Evolutionary conservation across 2,113 vertebrate genomes (phyloP).

Genomic region (Echinops telfairi): DNA sequence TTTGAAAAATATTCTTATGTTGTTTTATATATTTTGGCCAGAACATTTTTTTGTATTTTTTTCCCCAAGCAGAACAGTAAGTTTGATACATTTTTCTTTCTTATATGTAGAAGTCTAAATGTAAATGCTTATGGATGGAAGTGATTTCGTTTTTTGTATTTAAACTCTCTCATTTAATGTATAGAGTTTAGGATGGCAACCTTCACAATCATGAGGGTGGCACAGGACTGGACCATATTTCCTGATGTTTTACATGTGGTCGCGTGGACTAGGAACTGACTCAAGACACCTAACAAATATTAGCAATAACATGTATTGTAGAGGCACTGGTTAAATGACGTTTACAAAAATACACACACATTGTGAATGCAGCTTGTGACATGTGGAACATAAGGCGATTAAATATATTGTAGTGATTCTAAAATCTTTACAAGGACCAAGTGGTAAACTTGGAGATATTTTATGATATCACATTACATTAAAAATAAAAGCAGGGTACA

Average conservation of each 20-base stretch:
- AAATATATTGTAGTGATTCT: conserved; percentile 13
- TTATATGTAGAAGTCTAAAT: too few relatives aligned
- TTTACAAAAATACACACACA: neutral
- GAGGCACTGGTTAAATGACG: neutral
- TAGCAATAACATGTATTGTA: neutral
- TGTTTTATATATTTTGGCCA: neutral
- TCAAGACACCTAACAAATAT: too few relatives aligned
- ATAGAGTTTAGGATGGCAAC: too few relatives aligned
- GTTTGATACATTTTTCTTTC: too few relatives aligned
- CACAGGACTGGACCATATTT: too few relatives aligned
- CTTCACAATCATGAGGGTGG: too few relatives aligned
- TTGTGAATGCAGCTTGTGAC: neutral
- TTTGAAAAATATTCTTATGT: neutral
- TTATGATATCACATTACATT: neutral
- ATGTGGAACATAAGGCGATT: conserved; percentile 5
- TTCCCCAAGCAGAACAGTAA: neutral
- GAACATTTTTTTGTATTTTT: neutral
- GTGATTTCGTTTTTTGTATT: too few relatives aligned
- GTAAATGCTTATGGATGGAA: too few relatives aligned
- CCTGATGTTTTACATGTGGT: too few relatives aligned
- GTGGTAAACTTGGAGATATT: neutral
- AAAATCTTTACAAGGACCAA: conserved; percentile 38
- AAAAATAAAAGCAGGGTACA: neutral
- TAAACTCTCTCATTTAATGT: too few relatives aligned
- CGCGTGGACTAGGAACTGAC: too few relatives aligned